Evolutionary conservation across 2,797 vertebrate species (phyloP).

Genomic region (Myotis findleyi): DNA sequence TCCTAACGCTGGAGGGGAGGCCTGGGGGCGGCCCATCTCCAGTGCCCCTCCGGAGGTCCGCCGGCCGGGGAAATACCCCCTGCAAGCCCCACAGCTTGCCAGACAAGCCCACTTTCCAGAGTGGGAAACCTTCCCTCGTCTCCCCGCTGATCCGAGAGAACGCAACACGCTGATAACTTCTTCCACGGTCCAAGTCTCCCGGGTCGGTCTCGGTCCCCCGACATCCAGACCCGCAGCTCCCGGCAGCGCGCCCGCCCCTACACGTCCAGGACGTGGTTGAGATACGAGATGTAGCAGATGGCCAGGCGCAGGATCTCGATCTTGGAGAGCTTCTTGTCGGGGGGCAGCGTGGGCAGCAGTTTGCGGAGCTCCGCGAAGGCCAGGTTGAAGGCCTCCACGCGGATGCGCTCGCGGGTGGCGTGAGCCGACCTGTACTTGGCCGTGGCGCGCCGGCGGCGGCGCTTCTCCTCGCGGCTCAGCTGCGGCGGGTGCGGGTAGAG

Average conservation of each 20-base stretch:
- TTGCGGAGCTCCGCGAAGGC: slow-evolving; percentile 92
- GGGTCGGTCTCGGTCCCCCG: neutral
- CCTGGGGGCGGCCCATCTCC: neutral
- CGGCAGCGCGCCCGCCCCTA: slow-evolving; percentile 73
- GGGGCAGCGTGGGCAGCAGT: slow-evolving; percentile 92
- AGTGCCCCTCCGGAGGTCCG: neutral
- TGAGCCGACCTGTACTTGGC: slow-evolving; percentile 92
- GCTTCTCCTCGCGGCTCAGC: slow-evolving; percentile 93
- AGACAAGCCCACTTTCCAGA: slow-evolving; percentile 10
- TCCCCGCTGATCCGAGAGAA: neutral
- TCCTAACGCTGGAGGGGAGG: neutral
- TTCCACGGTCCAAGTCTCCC: neutral
- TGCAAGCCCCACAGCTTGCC: neutral
- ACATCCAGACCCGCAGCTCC: neutral
- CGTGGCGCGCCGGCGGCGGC: slow-evolving; percentile 89
- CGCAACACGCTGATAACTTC: neutral
- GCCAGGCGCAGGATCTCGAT: slow-evolving; percentile 93
- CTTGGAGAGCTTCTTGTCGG: slow-evolving; percentile 93
- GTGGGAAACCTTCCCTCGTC: neutral
- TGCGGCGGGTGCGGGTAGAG: slow-evolving; percentile 90
- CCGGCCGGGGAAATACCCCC: neutral
- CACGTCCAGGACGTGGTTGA: slow-evolving; percentile 92
- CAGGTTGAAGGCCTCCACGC: slow-evolving; percentile 92
- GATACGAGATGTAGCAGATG: slow-evolving; percentile 94
- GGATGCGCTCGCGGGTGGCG: slow-evolving; percentile 91